Conservation (phyloP, 2,888 invertebrate species). For the Nysson spinosus region DNA sequence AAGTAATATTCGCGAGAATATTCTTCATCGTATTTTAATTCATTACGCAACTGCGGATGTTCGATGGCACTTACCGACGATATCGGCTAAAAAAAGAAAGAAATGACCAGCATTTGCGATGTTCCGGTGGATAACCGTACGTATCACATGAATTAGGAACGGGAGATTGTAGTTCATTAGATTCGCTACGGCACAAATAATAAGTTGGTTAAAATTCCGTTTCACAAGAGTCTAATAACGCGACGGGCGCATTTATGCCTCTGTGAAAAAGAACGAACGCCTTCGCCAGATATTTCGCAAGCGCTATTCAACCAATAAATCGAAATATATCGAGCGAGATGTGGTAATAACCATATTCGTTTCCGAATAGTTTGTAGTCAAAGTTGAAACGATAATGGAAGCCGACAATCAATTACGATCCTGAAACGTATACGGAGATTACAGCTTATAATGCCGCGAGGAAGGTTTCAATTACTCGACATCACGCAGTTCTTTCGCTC, state of each 20-base stretch:
- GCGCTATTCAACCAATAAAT: not conserved
- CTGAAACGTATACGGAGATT: slow-evolving; percentile 56
- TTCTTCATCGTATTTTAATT: too few species aligned
- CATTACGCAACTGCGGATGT: too few species aligned
- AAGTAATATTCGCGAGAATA: too few species aligned
- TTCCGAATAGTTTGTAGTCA: not conserved
- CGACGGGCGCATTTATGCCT: too few species aligned
- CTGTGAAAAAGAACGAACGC: slow-evolving; percentile 40
- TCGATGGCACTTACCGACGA: not conserved
- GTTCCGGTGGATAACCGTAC: slow-evolving; percentile 73
- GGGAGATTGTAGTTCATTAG: slow-evolving; percentile 69
- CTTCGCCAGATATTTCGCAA: not conserved
- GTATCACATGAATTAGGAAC: slow-evolving; percentile 71
- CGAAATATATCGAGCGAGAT: not conserved
- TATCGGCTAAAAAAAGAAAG: not conserved
- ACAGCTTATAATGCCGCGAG: slow-evolving; percentile 49
- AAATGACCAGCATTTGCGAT: slow-evolving; percentile 56
- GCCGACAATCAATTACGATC: slow-evolving; percentile 45
- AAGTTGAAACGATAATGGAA: slow-evolving; percentile 20
- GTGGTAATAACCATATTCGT: slow-evolving; percentile 9
- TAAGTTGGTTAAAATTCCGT: slow-evolving; percentile 54
- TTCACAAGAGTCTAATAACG: slow-evolving; percentile 40
- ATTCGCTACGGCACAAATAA: slow-evolving; percentile 68
- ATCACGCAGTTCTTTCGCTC: slow-evolving; percentile 43
- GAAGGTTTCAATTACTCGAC: slow-evolving; percentile 64